These are phyloP conservation scores for Typhlichthys subterraneus DNA, from an alignment of 2,797 vertebrate species.

Conservation along the genomic window DNA sequence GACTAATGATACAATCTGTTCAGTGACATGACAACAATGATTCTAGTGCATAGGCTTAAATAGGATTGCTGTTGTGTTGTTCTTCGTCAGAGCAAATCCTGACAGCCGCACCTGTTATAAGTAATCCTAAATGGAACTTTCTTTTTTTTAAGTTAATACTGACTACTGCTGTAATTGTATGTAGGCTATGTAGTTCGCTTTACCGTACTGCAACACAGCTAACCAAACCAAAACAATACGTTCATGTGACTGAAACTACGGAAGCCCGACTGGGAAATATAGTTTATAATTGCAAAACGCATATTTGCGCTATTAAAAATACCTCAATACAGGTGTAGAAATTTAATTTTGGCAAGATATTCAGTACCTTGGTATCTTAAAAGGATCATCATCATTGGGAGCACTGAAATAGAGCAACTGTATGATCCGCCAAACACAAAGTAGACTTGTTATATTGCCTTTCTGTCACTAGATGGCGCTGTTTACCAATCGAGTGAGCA, in stretches of 20 bases:
- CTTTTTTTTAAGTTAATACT: too few species aligned
- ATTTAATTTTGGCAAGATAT: not conserved
- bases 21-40: not conserved
- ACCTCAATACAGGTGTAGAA: not conserved
- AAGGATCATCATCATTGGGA: not conserved
- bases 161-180: too few species aligned
- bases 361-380: too few species aligned
- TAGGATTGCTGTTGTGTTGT: too few species aligned
- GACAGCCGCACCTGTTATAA: too few species aligned
- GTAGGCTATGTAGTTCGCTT: too few species aligned
- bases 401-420: too few species aligned
- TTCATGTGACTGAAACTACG: constrained; percentile 71
- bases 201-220: too few species aligned
- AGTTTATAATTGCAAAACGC: not conserved
- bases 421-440: too few species aligned
- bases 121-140: too few species aligned
- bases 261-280: constrained; percentile 54
- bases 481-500: constrained; percentile 50
- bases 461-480: constrained; percentile 70
- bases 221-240: constrained; percentile 41
- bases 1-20: not conserved
- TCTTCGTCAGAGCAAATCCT: too few species aligned
- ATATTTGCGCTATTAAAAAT: not conserved
- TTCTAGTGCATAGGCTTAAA: not conserved
- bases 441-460: too few species aligned